Conservation (phyloP, 2,113 vertebrate genomes). For the Pyxicephalus adspersus region DNA sequence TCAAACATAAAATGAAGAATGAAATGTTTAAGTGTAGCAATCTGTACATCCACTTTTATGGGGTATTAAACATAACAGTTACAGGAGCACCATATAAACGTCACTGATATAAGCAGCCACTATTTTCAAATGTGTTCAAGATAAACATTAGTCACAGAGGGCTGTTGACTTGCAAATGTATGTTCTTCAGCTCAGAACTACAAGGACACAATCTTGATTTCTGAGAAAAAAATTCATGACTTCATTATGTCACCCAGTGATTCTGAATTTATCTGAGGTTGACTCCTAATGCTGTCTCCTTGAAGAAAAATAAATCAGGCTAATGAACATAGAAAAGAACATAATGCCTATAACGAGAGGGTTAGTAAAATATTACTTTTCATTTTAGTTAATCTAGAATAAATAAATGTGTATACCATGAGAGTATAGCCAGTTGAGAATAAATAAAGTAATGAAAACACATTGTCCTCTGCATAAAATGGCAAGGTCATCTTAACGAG, state of each 20-base stretch:
- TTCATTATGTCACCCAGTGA: slow-evolving; percentile 19
- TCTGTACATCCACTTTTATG: slow-evolving; percentile 25
- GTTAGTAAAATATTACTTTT: slow-evolving; percentile 4
- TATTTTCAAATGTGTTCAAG: slow-evolving; percentile 10
- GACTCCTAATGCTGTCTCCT: slow-evolving; percentile 13
- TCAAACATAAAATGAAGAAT: slow-evolving; percentile 7
- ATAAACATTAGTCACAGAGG: slow-evolving; percentile 33
- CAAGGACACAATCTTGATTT: slow-evolving; percentile 28
- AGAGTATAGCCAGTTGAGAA: neutral
- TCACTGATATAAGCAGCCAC: slow-evolving; percentile 21
- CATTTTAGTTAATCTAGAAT: neutral
- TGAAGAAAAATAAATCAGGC: slow-evolving; percentile 1
- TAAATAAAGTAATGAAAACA: neutral
- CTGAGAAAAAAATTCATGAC: slow-evolving; percentile 25
- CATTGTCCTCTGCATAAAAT: neutral
- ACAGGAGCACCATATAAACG: neutral
- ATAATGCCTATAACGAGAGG: neutral
- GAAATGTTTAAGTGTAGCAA: slow-evolving; percentile 9
- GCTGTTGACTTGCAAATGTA: slow-evolving; percentile 47
- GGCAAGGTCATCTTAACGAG: neutral
- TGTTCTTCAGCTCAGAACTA: slow-evolving; percentile 1
- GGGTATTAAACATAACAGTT: neutral
- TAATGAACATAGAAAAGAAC: neutral
- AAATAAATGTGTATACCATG: neutral
- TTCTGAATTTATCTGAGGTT: slow-evolving; percentile 23